Evolutionary conservation across 2,888 invertebrate genomes (phyloP).

Genomic region (Synergus itoensis): DNA sequence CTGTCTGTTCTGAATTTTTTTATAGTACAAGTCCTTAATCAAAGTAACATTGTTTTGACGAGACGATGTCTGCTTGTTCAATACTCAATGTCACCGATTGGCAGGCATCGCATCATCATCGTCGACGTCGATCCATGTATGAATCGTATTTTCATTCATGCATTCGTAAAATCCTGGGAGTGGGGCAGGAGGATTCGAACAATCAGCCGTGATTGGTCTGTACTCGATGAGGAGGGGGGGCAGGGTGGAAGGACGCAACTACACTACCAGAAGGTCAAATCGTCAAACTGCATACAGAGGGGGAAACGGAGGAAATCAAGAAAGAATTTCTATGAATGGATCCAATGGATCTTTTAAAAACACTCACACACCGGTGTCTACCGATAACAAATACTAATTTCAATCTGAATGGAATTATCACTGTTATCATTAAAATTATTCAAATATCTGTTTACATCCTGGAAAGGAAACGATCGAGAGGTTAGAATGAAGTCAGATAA

Average conservation of each 20-base stretch:
- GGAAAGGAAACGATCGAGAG: neutral
- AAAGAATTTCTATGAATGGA: conserved; percentile 63
- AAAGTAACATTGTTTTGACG: conserved; percentile 30
- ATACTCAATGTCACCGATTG: neutral
- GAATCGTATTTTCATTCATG: conserved; percentile 62
- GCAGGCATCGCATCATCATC: conserved; percentile 7
- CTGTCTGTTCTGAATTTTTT: neutral
- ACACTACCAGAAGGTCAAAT: conserved; percentile 25
- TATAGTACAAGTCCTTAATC: neutral
- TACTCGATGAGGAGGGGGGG: conserved; percentile 6
- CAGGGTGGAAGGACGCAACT: neutral
- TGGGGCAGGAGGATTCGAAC: conserved; percentile 38
- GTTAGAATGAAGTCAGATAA: neutral
- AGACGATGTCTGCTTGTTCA: neutral
- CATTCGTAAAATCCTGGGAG: conserved; percentile 25
- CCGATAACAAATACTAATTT: neutral
- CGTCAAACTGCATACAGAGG: conserved; percentile 44
- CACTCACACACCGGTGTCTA: neutral
- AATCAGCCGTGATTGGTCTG: conserved; percentile 32
- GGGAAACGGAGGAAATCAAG: conserved; percentile 47
- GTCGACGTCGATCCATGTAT: neutral
- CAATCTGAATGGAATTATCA: neutral
- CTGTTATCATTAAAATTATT: neutral
- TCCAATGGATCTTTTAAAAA: conserved; percentile 56
- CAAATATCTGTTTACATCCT: neutral